phyloP scores from a whole-genome alignment of 1,140 invertebrate species.

The Drosophila tropicalis region DNA sequence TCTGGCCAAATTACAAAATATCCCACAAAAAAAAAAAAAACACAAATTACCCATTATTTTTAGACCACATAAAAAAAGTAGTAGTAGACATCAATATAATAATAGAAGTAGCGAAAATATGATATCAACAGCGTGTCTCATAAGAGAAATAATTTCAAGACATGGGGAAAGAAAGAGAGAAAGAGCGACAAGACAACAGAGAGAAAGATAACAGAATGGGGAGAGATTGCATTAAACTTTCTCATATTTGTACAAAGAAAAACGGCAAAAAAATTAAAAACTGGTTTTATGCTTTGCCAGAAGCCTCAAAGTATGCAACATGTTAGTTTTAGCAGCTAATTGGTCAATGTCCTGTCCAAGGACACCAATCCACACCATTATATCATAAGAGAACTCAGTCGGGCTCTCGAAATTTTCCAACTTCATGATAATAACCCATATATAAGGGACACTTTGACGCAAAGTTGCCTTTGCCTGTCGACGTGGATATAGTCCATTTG shows the following conservation, averaged over 20 bases:
- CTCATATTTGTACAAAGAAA: slow-evolving; percentile 14
- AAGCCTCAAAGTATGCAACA: slow-evolving; percentile 55
- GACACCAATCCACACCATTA: slow-evolving; percentile 53
- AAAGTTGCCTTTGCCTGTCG: slow-evolving; percentile 37
- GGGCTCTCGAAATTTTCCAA: slow-evolving; percentile 62
- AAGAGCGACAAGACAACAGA: background rate
- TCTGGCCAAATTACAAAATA: slow-evolving; percentile 15
- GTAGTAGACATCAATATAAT: slow-evolving; percentile 68
- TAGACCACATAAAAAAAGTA: slow-evolving; percentile 45
- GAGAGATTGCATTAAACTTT: slow-evolving; percentile 49
- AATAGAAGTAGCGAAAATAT: slow-evolving; percentile 79
- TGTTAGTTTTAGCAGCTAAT: slow-evolving; percentile 35
- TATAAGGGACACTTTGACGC: slow-evolving; percentile 12
- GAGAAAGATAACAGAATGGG: slow-evolving; percentile 1
- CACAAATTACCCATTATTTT: slow-evolving; percentile 69
- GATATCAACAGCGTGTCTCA: slow-evolving; percentile 76
- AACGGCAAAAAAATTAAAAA: background rate
- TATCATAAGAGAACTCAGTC: slow-evolving; percentile 55
- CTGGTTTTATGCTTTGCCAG: slow-evolving; percentile 27
- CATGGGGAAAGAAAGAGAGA: slow-evolving; percentile 8
- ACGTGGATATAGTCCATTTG: slow-evolving; percentile 61
- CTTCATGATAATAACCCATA: slow-evolving; percentile 42
- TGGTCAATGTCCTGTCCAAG: slow-evolving; percentile 41
- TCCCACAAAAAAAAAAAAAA: slow-evolving; percentile 35
- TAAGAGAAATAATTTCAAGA: slow-evolving; percentile 21